These are phyloP conservation scores for Cyphomyrmex costatus DNA, from an alignment of 1,140 invertebrate species.

Conservation along the genomic window DNA sequence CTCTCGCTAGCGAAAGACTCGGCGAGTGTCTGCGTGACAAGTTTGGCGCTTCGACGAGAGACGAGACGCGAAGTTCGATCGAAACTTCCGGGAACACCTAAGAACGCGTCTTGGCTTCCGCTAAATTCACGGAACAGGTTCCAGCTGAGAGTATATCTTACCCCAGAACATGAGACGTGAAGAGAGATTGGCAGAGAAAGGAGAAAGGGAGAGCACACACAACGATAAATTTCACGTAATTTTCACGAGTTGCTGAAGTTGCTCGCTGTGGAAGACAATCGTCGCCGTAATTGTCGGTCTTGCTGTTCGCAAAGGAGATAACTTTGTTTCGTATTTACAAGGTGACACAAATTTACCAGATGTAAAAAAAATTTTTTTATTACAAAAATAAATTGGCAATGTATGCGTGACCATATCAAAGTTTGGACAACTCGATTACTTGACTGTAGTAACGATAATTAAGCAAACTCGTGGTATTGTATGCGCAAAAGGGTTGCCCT, in stretches of 20 bases:
- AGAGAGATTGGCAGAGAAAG: slow-evolving; percentile 28
- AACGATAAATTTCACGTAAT: slow-evolving; percentile 47
- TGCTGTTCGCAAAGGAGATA: neutral
- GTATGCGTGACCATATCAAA: neutral
- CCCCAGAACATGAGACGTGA: neutral
- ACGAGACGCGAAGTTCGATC: slow-evolving; percentile 62
- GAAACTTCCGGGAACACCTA: slow-evolving; percentile 70
- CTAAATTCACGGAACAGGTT: slow-evolving; percentile 61
- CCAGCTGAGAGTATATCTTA: slow-evolving; percentile 28
- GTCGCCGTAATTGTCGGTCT: slow-evolving; percentile 27
- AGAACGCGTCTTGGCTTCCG: slow-evolving; percentile 63
- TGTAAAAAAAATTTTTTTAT: slow-evolving; percentile 13
- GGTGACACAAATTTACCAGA: neutral
- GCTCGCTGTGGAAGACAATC: slow-evolving; percentile 11
- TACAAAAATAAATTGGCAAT: neutral
- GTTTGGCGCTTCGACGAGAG: slow-evolving; percentile 63
- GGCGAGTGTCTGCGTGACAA: slow-evolving; percentile 68
- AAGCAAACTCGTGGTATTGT: neutral
- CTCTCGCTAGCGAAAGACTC: slow-evolving; percentile 50
- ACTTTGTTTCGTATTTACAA: neutral
- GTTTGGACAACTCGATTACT: neutral
- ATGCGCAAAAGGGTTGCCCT: neutral
- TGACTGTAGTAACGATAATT: neutral
- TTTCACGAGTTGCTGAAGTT: slow-evolving; percentile 13
- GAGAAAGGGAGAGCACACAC: slow-evolving; percentile 17